Evolutionary conservation across 53 echinoderm and acorn worm genomes (phyloP).

Genomic region (Henricia sp.): DNA sequence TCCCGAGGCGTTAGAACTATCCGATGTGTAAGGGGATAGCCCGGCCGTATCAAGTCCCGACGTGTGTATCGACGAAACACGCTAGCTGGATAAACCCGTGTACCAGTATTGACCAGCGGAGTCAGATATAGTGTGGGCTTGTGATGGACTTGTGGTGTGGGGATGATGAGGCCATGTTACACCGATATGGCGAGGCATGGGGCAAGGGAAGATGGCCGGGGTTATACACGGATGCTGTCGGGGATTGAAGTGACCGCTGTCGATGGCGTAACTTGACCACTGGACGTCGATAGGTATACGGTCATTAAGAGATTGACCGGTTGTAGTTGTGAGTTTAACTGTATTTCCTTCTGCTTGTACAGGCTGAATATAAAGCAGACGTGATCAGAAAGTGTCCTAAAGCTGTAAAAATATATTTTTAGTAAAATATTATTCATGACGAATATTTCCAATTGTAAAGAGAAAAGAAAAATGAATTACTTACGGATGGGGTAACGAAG

Average conservation of each 20-base stretch:
- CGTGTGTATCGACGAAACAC: slow-evolving; percentile 27
- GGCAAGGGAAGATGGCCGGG: slow-evolving; percentile 1
- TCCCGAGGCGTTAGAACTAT: slow-evolving; percentile 42
- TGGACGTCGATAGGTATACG: slow-evolving; percentile 16
- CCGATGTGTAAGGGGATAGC: slow-evolving; percentile 53
- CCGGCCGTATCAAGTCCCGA: slow-evolving; percentile 53
- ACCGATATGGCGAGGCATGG: neutral
- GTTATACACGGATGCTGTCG: neutral
- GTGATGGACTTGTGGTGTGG: too few relatives aligned
- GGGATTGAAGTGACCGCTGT: slow-evolving; percentile 26
- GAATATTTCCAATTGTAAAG: too few relatives aligned
- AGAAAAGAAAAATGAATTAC: too few relatives aligned
- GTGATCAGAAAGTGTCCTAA: too few relatives aligned
- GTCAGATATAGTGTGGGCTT: slow-evolving; percentile 7
- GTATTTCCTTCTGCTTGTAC: neutral
- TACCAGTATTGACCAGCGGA: slow-evolving; percentile 51
- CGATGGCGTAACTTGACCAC: slow-evolving; percentile 53
- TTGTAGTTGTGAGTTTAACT: neutral
- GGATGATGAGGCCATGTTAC: neutral
- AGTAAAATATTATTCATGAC: too few relatives aligned
- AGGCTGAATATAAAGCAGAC: too few relatives aligned
- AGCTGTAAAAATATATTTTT: too few relatives aligned
- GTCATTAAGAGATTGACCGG: neutral
- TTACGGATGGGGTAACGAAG: too few relatives aligned
- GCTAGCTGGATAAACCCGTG: slow-evolving; percentile 24